A percentile compares a stretch with the other conserved stretches of the same genome.
phyloP scores from a whole-genome alignment of 2,888 invertebrate species.

The Agrotis puta region DNA sequence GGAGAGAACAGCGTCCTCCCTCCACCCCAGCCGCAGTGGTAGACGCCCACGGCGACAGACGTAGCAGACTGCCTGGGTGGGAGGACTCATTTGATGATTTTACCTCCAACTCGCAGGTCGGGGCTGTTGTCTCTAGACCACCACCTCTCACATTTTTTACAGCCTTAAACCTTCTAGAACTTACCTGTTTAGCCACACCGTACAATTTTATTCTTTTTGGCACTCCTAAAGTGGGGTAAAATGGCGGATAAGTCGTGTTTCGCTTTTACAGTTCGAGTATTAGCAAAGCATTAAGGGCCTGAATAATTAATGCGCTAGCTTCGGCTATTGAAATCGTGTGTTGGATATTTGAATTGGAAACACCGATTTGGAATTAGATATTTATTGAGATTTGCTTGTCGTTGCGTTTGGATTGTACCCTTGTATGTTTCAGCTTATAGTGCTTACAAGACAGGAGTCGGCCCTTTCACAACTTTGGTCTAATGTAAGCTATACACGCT shows the following conservation, averaged over 20 bases:
- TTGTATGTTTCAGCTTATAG: background rate
- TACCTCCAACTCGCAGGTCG: too few relatives aligned
- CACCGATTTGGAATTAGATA: constrained; percentile 19
- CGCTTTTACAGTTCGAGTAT: constrained; percentile 63
- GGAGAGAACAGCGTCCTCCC: too few relatives aligned
- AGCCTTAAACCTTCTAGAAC: constrained; percentile 27
- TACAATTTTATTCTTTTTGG: constrained; percentile 60
- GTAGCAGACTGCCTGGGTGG: too few relatives aligned
- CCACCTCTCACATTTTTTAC: too few relatives aligned
- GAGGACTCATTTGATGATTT: too few relatives aligned
- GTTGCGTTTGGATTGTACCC: background rate
- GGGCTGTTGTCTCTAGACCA: too few relatives aligned
- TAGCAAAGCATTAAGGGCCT: constrained; percentile 51
- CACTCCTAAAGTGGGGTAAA: constrained; percentile 54
- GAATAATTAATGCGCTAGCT: constrained; percentile 44
- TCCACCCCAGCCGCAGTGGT: too few relatives aligned
- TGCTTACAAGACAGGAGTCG: too few relatives aligned
- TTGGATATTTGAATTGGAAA: constrained; percentile 38
- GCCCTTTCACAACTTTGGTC: too few relatives aligned
- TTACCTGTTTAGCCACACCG: background rate
- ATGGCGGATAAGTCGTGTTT: constrained; percentile 57
- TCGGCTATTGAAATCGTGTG: constrained; percentile 48
- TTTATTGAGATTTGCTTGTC: constrained; percentile 17
- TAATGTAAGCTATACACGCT: too few relatives aligned
- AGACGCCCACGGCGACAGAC: too few relatives aligned